Evolutionary conservation across 92 coral and sea anemone genomes (phyloP).

Genomic region (Palythoa grandiflora): DNA sequence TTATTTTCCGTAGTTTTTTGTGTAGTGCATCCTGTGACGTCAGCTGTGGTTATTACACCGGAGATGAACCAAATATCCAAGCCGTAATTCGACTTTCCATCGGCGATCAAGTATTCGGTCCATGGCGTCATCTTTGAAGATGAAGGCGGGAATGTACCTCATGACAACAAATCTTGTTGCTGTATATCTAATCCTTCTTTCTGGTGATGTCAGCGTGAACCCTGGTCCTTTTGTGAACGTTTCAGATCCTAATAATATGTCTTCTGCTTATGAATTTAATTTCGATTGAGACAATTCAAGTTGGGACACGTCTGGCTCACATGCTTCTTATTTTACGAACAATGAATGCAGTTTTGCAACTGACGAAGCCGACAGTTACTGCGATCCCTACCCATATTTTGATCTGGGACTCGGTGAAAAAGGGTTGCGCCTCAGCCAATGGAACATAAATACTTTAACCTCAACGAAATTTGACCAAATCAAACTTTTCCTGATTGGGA

Average conservation of each 20-base stretch:
- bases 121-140: no score
- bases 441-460: conserved; percentile 70
- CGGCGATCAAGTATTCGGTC: no score
- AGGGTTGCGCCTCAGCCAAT: conserved; percentile 68
- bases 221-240: conserved; percentile 36
- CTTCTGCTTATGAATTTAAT: background rate
- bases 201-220: no score
- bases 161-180: no score
- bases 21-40: no score
- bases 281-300: conserved; percentile 5
- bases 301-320: conserved; percentile 12
- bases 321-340: background rate
- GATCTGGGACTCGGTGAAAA: conserved; percentile 70
- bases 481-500: conserved; percentile 58
- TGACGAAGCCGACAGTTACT: conserved; percentile 43
- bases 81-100: no score
- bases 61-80: no score
- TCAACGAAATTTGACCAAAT: conserved; percentile 71
- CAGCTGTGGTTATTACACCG: no score
- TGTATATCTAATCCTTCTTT: no score
- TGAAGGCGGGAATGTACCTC: no score
- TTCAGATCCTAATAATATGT: conserved; percentile 5
- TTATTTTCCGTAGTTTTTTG: no score
- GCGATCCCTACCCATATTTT: conserved; percentile 52
- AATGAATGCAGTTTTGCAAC: background rate